These are phyloP conservation scores for Clusia tigrina DNA, from an alignment of 2,888 invertebrate genomes.

Conservation along the genomic window DNA sequence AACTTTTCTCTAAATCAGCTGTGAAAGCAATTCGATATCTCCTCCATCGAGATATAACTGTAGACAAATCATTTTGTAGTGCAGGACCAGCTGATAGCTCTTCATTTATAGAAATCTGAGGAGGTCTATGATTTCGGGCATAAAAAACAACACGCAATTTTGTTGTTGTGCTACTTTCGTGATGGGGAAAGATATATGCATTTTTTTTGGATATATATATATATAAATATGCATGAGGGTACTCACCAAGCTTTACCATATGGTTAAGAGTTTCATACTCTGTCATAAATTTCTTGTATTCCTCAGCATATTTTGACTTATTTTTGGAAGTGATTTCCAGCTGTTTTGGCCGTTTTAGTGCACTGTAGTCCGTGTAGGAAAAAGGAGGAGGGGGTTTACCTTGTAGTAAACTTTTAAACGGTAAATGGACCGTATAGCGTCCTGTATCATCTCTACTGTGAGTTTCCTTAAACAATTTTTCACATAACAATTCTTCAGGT, in stretches of 20 bases:
- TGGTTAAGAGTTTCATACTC: neutral
- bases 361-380: neutral
- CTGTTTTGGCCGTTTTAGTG: neutral
- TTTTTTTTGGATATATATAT: no score
- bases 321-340: slow-evolving; percentile 1
- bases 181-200: slow-evolving; percentile 16
- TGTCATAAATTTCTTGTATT: neutral
- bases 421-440: neutral
- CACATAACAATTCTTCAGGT: no score
- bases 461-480: neutral
- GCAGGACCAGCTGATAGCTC: slow-evolving; percentile 15
- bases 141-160: slow-evolving; percentile 21
- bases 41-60: slow-evolving; percentile 18
- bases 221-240: neutral
- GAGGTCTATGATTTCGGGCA: slow-evolving; percentile 7
- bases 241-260: neutral
- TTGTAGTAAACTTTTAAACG: neutral
- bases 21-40: slow-evolving; percentile 20
- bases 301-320: neutral
- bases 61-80: slow-evolving; percentile 22
- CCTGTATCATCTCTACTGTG: neutral
- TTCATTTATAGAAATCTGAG: slow-evolving; percentile 15
- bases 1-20: slow-evolving; percentile 29
- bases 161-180: slow-evolving; percentile 21
- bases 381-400: neutral